phyloP scores from a whole-genome alignment of 2,888 invertebrate genomes.

The Leucophora obtusa region DNA sequence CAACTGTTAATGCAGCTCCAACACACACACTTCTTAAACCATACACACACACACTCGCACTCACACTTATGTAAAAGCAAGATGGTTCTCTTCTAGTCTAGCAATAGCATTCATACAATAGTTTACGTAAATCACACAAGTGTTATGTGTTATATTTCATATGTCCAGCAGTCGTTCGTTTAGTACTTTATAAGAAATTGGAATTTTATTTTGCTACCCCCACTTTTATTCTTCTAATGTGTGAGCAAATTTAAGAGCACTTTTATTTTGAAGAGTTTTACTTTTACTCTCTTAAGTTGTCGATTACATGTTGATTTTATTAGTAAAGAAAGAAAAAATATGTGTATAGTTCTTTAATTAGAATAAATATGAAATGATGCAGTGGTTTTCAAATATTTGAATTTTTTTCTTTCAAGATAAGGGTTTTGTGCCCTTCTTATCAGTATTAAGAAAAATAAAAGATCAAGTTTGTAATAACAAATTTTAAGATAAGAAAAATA shows the following conservation, averaged over 20 bases:
- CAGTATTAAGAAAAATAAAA: constrained; percentile 36
- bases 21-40: constrained; percentile 56
- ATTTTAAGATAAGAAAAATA: not conserved
- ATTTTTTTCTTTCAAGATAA: constrained; percentile 19
- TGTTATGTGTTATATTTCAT: not conserved
- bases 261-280: not conserved
- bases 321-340: not conserved
- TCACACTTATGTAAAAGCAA: too few relatives aligned
- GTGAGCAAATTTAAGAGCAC: not conserved
- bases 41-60: not conserved
- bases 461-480: constrained; percentile 57
- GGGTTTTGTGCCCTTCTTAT: constrained; percentile 34
- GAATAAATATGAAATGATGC: constrained; percentile 1
- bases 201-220: not conserved
- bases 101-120: not conserved
- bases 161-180: constrained; percentile 1
- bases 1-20: constrained; percentile 46
- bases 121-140: constrained; percentile 2
- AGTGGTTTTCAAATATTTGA: not conserved
- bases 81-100: constrained; percentile 2
- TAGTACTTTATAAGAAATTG: not conserved
- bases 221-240: not conserved
- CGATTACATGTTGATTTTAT: not conserved
- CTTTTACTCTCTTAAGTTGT: not conserved
- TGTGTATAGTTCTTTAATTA: not conserved